Evolutionary conservation across 1,140 invertebrate genomes (phyloP), one percentile per base, ranked within the genome.

Genomic region (Caligus rogercresseyi): DNA sequence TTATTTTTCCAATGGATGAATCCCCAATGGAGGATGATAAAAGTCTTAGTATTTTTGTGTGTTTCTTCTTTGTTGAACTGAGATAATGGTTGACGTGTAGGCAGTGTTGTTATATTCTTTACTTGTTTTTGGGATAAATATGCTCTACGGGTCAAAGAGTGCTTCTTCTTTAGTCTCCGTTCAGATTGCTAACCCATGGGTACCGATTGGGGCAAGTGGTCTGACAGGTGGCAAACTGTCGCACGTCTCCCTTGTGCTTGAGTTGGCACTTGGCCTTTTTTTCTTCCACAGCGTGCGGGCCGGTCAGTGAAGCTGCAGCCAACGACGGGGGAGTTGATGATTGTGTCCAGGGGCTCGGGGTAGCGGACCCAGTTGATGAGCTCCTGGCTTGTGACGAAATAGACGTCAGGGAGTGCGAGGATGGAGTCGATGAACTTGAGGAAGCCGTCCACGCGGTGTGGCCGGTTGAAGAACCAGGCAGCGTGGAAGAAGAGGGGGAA

Each of bases 331-430:
- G 52, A 63, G 52, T 57, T 60, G 53, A 52, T 21, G 20, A 57
- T 3, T 19, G 61, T 24, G 20, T 60, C 52, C 61, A 63, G 19
- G 1, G 70, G 64, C 1, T 69, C 69, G 14, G 73, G 72, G 51
- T 70, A 67, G 52, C 68, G 69, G 67, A 74, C 71, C 72, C 73
- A 75, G 61, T 73, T 70, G 15, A 75, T 62, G 26, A 72, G 68
- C 65, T 75, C 72, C 65, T 63, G 67, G 16, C 68, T 69, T 11
- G 72, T 74, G 0, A 73, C 70, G 21, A 75, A 68, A 64, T 72
- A 75, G 11, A 75, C 74, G 63, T 75, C 72, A 20, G 72, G 66
- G 19, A 69, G 63, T 18, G 67, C n/a, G 23, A 73, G 57, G 25
- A 75, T 66, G 57, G 66, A 54, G 63, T 71, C 67, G n/a, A 74